Percentiles rank a stretch among this genome's conserved stretches.
Evolutionary conservation across 2,888 invertebrate species (phyloP).

Genomic region (Opisthograptis luteolata): DNA sequence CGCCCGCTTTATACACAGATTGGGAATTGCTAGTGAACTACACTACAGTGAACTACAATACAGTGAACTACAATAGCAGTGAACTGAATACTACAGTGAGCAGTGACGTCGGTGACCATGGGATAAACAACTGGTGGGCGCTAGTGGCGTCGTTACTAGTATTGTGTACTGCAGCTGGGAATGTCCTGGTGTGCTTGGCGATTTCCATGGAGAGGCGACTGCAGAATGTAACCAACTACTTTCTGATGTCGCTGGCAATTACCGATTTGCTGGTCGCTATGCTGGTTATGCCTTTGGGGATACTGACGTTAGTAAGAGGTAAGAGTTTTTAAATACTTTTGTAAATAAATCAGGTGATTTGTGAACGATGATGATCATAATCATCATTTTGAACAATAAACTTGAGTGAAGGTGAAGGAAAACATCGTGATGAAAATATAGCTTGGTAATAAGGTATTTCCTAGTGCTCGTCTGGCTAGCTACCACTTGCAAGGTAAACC

Average conservation of each 20-base stretch:
- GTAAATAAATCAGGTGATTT: background rate
- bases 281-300: conserved; percentile 97
- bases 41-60: conserved; percentile 48
- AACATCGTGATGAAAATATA: too few relatives aligned
- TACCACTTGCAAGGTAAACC: too few relatives aligned
- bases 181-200: conserved; percentile 96
- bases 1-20: conserved; percentile 39
- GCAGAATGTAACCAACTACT: conserved; percentile 99
- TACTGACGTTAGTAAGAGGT: conserved; percentile 92
- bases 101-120: conserved; percentile 38
- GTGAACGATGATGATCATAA: too few relatives aligned
- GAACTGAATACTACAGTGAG: conserved; percentile 43
- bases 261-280: conserved; percentile 97
- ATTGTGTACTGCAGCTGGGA: conserved; percentile 94
- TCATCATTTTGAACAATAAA: too few relatives aligned
- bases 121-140: conserved; percentile 91
- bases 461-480: too few relatives aligned
- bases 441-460: too few relatives aligned
- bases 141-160: conserved; percentile 90
- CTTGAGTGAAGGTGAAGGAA: too few relatives aligned
- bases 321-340: conserved; percentile 57
- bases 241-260: conserved; percentile 97
- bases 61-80: conserved; percentile 48
- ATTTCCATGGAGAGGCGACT: conserved; percentile 95
- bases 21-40: conserved; percentile 47